These are phyloP conservation scores for Hippoglossus hippoglossus DNA, from an alignment of 2,797 vertebrate genomes.

Conservation along the genomic window DNA sequence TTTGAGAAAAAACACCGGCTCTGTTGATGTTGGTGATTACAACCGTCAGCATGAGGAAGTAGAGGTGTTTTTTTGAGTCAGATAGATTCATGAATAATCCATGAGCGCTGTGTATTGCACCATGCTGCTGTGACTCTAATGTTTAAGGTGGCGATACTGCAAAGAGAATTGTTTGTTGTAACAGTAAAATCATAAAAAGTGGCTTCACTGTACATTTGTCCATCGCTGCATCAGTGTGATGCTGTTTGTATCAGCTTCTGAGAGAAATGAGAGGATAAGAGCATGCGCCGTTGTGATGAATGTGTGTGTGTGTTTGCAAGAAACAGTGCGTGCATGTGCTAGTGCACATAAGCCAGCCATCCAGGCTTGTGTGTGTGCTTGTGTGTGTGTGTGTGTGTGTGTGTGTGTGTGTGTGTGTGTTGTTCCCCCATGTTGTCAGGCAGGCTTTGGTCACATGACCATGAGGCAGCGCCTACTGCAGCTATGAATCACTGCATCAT, in stretches of 20 bases:
- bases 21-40: neutral
- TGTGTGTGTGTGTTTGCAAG: slow-evolving; percentile 29
- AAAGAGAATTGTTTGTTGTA: slow-evolving; percentile 22
- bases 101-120: slow-evolving; percentile 37
- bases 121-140: slow-evolving; percentile 6
- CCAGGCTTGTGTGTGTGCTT: slow-evolving; percentile 25
- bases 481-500: slow-evolving; percentile 83
- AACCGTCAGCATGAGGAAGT: slow-evolving; percentile 26
- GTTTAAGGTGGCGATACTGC: slow-evolving; percentile 35
- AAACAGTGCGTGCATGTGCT: slow-evolving; percentile 37
- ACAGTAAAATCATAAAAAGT: slow-evolving; percentile 30
- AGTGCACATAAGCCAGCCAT: slow-evolving; percentile 35
- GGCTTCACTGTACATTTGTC: slow-evolving; percentile 1
- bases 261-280: slow-evolving; percentile 36
- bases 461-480: slow-evolving; percentile 79
- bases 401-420: slow-evolving; percentile 52
- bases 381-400: neutral
- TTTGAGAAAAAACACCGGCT: slow-evolving; percentile 22
- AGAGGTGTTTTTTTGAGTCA: slow-evolving; percentile 16
- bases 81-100: slow-evolving; percentile 51
- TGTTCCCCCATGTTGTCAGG: slow-evolving; percentile 85
- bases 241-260: slow-evolving; percentile 36
- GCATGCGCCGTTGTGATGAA: slow-evolving; percentile 34
- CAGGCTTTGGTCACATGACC: slow-evolving; percentile 87
- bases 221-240: slow-evolving; percentile 36